phyloP scores from a whole-genome alignment of 1,140 invertebrate genomes.

The Trigoniulus corallinus region DNA sequence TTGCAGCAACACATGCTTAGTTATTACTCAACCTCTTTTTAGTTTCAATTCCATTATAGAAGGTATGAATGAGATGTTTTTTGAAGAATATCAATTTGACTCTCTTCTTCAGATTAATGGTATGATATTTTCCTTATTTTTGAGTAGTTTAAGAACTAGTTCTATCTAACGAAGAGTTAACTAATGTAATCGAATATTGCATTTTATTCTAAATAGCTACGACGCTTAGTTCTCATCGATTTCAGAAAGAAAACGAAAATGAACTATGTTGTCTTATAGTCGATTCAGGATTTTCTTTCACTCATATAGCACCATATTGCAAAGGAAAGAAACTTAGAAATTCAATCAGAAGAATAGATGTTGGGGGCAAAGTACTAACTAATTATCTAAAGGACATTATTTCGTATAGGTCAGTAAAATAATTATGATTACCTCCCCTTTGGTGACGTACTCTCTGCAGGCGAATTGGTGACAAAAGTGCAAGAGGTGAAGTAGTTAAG shows the following conservation, averaged over 20 bases:
- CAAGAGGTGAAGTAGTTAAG: too few species aligned
- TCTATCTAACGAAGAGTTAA: slow-evolving; percentile 1
- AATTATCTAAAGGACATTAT: slow-evolving; percentile 97
- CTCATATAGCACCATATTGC: slow-evolving; percentile 87
- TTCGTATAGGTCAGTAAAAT: slow-evolving; percentile 48
- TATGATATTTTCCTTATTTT: slow-evolving; percentile 13
- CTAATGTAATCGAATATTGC: slow-evolving; percentile 5
- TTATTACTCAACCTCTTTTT: slow-evolving; percentile 90
- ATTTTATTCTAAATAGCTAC: slow-evolving; percentile 28
- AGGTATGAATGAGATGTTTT: slow-evolving; percentile 85
- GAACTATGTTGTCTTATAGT: slow-evolving; percentile 65
- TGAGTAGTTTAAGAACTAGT: neutral
- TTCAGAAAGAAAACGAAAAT: slow-evolving; percentile 31
- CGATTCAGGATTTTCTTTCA: slow-evolving; percentile 89
- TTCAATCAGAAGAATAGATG: slow-evolving; percentile 66
- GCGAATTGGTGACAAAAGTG: too few species aligned
- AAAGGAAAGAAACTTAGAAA: slow-evolving; percentile 64
- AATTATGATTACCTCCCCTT: too few species aligned
- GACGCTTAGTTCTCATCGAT: slow-evolving; percentile 33
- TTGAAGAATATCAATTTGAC: slow-evolving; percentile 91
- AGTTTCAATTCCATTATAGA: slow-evolving; percentile 89
- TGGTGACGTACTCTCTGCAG: too few species aligned
- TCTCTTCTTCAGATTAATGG: slow-evolving; percentile 65
- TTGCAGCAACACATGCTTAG: slow-evolving; percentile 40
- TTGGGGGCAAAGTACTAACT: slow-evolving; percentile 93